Base-by-base conservation (phyloP, 92 coral and sea anemone genomes). In the Zoanthus solanderi region DNA sequence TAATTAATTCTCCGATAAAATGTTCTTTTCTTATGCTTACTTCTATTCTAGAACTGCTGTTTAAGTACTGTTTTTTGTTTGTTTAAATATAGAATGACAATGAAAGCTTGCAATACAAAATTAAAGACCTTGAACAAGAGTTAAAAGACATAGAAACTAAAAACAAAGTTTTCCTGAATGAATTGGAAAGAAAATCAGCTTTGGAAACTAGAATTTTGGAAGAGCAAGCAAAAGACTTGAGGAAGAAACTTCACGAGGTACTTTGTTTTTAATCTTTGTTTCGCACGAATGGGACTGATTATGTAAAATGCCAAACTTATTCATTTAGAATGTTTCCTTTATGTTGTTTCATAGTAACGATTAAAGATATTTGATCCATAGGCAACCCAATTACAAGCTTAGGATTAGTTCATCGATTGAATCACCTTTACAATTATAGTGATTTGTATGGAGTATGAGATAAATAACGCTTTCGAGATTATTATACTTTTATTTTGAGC, bases 241-340 rank as follows among this genome's bases (percentile, higher is more conserved):
- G 76, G 60, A 68, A 81, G 29, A 81, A 67, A 13, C 76, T 67
- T 8, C 65, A 14, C 4, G 85, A 81, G 85, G 85, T 81, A 47
- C 12, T 23, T 28, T 1, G n/a, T 30, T 23, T 17, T 17, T 23
- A 58, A 45, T n/a, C 57, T 28, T 8, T 44, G 72, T 67, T 23
- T 6, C 34, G 31, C 34, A 32, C 3, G 12, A 8, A 4, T n/a
- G 9, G 72, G 34, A 28, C 11, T 67, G 37, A 9, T 34, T 34
- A 34, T 34, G 42, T 1, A 34, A 34, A 34, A 1, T 34, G 3
- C 42, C 42, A 3, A 34, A 34, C 42, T 34, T 34, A 34, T 34
- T 34, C 42, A 34, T 34, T 34, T 34, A 34, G 42, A 34, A 34
- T 1, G 1, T 34, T 34, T 34, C 42, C 42, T 34, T 34, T 34